Percentiles rank a stretch among this genome's conserved stretches.
Conservation (phyloP, 2,797 vertebrate species). For the Peromyscus eremicus region DNA sequence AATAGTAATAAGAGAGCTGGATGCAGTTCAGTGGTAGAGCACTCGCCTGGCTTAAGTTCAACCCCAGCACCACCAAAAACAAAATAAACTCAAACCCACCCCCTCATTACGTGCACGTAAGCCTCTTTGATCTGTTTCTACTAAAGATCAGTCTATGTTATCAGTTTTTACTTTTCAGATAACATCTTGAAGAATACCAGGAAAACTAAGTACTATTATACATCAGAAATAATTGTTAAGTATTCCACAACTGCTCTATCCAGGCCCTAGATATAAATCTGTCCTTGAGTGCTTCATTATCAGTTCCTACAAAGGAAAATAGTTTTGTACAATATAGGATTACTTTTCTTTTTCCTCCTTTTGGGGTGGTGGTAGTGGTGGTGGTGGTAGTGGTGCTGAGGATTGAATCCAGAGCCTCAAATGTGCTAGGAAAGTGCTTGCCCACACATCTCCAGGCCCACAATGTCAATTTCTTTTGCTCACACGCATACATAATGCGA, state of each 20-base stretch:
- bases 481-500: background rate
- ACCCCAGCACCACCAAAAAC: background rate
- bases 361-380: too few species aligned
- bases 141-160: background rate
- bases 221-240: background rate
- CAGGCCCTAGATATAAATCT: background rate
- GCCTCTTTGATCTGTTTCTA: conserved; percentile 9
- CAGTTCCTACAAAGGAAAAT: background rate
- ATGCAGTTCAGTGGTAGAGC: background rate
- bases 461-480: background rate
- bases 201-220: background rate
- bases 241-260: background rate
- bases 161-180: conserved; percentile 6
- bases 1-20: background rate
- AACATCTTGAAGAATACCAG: conserved; percentile 39
- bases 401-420: background rate
- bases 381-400: background rate
- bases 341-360: background rate
- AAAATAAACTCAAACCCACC: background rate
- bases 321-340: background rate
- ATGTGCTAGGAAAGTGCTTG: background rate
- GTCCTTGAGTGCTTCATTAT: background rate
- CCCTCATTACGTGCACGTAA: too few species aligned
- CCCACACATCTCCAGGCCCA: background rate
- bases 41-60: background rate